Conservation (phyloP, 1,140 invertebrate species). For the Trachymyrmex cornetzi region DNA sequence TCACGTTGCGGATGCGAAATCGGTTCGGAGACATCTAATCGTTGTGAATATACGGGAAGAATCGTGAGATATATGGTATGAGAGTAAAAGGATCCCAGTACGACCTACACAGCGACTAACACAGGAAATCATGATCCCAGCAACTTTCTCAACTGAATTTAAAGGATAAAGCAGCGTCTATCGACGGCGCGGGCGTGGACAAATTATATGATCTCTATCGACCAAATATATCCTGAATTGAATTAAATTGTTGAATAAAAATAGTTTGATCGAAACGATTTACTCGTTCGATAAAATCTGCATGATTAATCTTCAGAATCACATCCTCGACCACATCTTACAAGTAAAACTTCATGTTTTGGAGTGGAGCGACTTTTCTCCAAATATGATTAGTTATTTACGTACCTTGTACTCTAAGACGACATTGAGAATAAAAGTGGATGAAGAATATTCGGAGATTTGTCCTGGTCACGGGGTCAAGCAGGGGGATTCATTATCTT, state of each 20-base stretch:
- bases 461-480: too few species aligned
- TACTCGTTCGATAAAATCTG: slow-evolving; percentile 1
- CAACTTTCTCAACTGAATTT: slow-evolving; percentile 54
- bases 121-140: slow-evolving; percentile 14
- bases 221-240: background rate
- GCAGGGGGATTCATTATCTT: too few species aligned
- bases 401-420: too few species aligned
- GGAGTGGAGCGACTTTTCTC: too few species aligned
- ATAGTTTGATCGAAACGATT: slow-evolving; percentile 10
- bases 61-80: slow-evolving; percentile 1
- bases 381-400: too few species aligned
- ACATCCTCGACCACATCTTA: too few species aligned
- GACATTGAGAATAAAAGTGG: too few species aligned
- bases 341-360: too few species aligned
- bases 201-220: background rate
- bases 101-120: background rate
- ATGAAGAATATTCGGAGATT: too few species aligned
- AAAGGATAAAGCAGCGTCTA: slow-evolving; percentile 13
- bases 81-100: slow-evolving; percentile 40
- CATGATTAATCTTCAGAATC: background rate
- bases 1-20: slow-evolving; percentile 11
- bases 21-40: background rate
- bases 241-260: slow-evolving; percentile 13
- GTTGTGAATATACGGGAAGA: slow-evolving; percentile 19
- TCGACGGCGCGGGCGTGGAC: background rate